Percentiles rank a stretch among this genome's conserved stretches.
These are phyloP conservation scores for Turnix velox DNA, from an alignment of 2,113 vertebrate genomes.

Conservation along the genomic window DNA sequence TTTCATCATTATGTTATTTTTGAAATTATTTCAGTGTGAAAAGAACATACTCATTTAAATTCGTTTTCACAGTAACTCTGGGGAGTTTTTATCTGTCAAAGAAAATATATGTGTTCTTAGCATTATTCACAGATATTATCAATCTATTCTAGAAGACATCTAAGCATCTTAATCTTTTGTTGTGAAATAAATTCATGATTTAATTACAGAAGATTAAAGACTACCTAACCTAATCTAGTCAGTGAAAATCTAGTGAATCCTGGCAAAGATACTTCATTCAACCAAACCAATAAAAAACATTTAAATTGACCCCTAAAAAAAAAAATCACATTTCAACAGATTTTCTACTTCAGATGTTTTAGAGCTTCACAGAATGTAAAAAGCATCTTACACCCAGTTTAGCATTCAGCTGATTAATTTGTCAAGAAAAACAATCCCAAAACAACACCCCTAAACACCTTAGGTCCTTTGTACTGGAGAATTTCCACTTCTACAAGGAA, in stretches of 20 bases:
- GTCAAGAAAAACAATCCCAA: not conserved
- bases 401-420: not conserved
- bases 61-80: not conserved
- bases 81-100: too few relatives aligned
- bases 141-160: not conserved
- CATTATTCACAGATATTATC: not conserved
- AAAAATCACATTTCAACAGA: not conserved
- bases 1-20: not conserved
- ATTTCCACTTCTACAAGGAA: not conserved
- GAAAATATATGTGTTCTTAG: not conserved
- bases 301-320: not conserved
- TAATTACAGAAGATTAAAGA: conserved; percentile 26
- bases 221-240: not conserved
- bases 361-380: not conserved
- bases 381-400: not conserved
- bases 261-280: not conserved
- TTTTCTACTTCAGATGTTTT: not conserved
- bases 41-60: not conserved
- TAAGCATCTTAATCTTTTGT: not conserved
- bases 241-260: not conserved
- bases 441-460: not conserved
- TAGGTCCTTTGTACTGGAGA: not conserved
- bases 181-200: not conserved
- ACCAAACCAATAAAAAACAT: not conserved
- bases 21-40: not conserved